Evolutionary conservation across 2,113 vertebrate genomes (phyloP).

Genomic region (Sapajus apella): DNA sequence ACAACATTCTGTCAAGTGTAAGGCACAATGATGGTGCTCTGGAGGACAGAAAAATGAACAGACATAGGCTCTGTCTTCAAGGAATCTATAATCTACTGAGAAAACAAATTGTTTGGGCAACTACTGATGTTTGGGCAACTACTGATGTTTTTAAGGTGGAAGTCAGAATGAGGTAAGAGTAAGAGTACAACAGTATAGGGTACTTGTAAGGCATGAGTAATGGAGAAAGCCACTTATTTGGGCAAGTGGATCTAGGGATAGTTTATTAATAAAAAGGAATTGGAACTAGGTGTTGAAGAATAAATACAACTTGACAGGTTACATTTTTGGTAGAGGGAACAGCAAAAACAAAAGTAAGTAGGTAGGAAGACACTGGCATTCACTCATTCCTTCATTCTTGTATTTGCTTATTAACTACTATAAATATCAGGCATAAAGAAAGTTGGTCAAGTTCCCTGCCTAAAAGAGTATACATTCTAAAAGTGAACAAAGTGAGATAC

Average conservation of each 20-base stretch:
- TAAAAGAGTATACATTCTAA: not conserved
- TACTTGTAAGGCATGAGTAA: not conserved
- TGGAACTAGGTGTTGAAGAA: not conserved
- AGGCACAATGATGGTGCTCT: not conserved
- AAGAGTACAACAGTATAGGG: not conserved
- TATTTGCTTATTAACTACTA: not conserved
- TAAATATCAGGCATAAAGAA: not conserved
- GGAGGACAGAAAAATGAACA: not conserved
- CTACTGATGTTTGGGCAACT: not conserved
- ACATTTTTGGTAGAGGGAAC: not conserved
- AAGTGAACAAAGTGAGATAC: not conserved
- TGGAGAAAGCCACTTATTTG: not conserved
- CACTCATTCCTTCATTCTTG: not conserved
- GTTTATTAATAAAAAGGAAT: not conserved
- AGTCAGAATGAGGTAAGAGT: not conserved
- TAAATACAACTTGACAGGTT: not conserved
- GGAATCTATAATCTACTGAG: not conserved
- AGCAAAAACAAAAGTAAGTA: not conserved
- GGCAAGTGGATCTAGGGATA: accelerated
- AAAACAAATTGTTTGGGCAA: not conserved
- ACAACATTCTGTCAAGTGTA: not conserved
- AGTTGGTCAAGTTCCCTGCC: not conserved
- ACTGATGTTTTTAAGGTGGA: not conserved
- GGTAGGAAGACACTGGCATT: not conserved
- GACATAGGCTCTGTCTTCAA: not conserved